These are phyloP conservation scores for Florisuga fusca DNA, from an alignment of 2,797 vertebrate species.

Conservation along the genomic window DNA sequence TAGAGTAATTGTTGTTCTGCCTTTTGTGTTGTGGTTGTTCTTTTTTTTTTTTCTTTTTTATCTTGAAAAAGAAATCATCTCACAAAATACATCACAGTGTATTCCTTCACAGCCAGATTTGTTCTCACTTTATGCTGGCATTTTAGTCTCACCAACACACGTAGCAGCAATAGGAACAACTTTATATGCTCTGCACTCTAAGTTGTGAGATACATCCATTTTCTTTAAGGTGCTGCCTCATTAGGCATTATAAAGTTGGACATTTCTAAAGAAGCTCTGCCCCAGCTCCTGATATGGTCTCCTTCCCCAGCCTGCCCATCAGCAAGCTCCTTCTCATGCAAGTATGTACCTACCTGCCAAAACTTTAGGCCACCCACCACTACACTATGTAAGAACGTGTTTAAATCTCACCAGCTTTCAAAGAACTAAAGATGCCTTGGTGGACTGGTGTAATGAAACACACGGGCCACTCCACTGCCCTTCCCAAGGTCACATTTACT, in stretches of 20 bases:
- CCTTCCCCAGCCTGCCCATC: background rate
- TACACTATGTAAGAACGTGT: accelerated
- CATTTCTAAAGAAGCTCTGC: background rate
- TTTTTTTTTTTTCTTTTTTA: background rate
- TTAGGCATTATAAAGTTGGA: background rate
- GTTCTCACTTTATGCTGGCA: background rate
- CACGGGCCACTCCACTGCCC: accelerated
- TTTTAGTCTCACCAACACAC: background rate
- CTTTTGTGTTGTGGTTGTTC: background rate
- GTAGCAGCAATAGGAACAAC: background rate
- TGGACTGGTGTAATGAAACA: background rate
- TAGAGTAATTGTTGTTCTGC: background rate
- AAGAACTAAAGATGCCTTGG: background rate
- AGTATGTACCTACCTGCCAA: background rate
- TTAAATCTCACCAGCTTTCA: background rate
- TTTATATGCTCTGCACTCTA: background rate
- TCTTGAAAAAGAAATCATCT: background rate
- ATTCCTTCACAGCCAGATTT: background rate
- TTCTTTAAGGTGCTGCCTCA: accelerated
- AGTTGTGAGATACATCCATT: background rate
- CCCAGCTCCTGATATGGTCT: background rate
- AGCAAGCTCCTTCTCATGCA: background rate
- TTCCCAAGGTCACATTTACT: background rate
- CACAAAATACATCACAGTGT: background rate
- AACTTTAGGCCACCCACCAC: background rate